Evolutionary conservation across 2,888 invertebrate species (phyloP).

Genomic region (Leptarthrus brevirostris): DNA sequence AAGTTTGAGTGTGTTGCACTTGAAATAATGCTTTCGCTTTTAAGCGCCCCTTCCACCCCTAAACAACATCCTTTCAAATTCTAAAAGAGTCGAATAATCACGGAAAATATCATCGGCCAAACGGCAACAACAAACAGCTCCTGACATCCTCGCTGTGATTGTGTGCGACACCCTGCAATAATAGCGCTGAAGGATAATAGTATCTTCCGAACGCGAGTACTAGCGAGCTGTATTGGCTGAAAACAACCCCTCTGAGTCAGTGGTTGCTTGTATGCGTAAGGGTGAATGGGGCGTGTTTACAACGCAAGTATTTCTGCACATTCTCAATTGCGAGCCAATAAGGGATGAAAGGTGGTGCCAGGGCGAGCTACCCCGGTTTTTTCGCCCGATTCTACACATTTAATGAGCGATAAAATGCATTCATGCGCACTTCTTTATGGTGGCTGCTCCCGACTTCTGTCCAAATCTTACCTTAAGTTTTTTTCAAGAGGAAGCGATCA

Average conservation of each 20-base stretch:
- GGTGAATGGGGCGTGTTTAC: conserved; percentile 33
- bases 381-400: conserved; percentile 33
- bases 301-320: conserved; percentile 24
- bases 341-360: conserved; percentile 47
- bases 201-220: background rate
- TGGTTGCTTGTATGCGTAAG: background rate
- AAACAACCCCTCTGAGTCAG: background rate
- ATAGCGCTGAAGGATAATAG: conserved; percentile 42
- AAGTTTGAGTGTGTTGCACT: conserved; percentile 45
- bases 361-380: conserved; percentile 15
- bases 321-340: conserved; percentile 45
- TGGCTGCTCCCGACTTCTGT: conserved; percentile 4
- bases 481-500: conserved; percentile 38
- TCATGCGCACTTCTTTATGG: conserved; percentile 42
- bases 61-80: conserved; percentile 34
- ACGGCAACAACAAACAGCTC: conserved; percentile 51
- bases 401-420: conserved; percentile 25
- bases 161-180: conserved; percentile 53
- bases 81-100: conserved; percentile 45
- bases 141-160: conserved; percentile 51
- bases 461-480: conserved; percentile 10
- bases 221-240: conserved; percentile 4
- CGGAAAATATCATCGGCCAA: conserved; percentile 35
- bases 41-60: conserved; percentile 49
- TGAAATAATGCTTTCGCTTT: conserved; percentile 47